A percentile compares a stretch with the other conserved stretches of the same genome.
phyloP scores from a whole-genome alignment of 2,797 vertebrate species.

The Tarsius wallacei region DNA sequence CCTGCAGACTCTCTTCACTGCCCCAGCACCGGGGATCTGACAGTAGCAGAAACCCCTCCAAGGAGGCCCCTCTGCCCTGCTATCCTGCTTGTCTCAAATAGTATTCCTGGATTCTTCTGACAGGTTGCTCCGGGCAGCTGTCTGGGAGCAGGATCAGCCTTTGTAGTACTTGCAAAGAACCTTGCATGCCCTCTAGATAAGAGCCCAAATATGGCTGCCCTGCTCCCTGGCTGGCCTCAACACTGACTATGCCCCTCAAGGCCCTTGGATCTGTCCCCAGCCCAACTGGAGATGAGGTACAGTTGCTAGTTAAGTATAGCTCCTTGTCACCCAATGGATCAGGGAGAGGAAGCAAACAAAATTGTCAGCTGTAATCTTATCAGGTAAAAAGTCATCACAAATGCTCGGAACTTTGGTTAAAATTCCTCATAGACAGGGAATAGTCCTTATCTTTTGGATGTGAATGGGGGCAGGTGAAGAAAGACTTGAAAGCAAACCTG shows the following conservation, averaged over 20 bases:
- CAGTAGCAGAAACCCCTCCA: not conserved
- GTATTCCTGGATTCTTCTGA: not conserved
- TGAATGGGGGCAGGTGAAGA: not conserved
- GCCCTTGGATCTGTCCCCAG: not conserved
- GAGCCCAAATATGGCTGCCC: not conserved
- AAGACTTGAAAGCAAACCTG: constrained; percentile 2
- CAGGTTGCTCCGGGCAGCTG: not conserved
- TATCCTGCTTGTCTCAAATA: not conserved
- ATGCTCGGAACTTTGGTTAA: constrained; percentile 6
- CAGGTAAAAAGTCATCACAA: not conserved
- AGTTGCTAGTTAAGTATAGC: not conserved
- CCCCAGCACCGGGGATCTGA: not conserved
- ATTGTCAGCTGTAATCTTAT: not conserved
- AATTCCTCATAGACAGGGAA: not conserved
- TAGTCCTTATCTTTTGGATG: not conserved
- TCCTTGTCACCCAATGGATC: not conserved
- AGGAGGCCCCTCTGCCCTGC: not conserved
- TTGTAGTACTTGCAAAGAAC: not conserved
- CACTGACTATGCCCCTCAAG: not conserved
- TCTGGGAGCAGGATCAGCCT: not conserved
- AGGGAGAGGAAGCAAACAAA: constrained; percentile 3
- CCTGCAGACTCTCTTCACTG: not conserved
- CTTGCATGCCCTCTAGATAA: not conserved
- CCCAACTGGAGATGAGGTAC: not conserved
- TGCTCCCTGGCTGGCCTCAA: not conserved